Evolutionary conservation across 2,888 invertebrate genomes (phyloP), one percentile per base, ranked within the genome.

Genomic region (Amorpha juglandis): DNA sequence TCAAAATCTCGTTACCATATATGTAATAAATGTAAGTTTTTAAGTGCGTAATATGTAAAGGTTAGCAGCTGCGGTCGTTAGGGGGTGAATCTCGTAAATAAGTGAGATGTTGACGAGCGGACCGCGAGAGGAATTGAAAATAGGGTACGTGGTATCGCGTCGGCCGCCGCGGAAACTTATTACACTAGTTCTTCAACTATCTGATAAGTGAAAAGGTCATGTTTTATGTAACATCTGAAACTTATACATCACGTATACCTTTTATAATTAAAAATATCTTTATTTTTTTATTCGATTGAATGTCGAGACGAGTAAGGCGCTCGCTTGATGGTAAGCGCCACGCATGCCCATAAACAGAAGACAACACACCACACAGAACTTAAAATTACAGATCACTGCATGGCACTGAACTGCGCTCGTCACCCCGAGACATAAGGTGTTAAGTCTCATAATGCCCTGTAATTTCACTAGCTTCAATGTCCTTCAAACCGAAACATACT

Each of bases 101-200:
- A 92, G 89, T 91, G 83, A 89, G 88, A 87, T 88, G 89, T 89
- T 86, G 88, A 89, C 84, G 89, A 88, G 88, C 82, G 77, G 67
- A 53, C 70, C 84, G 87, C 82, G 84, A 51, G 69, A 72, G 68
- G 92, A 90, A 92, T 92, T 82, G 84, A 84, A 89, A 92, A 80
- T 77, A 79, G 79, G n/a, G 14, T 21, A 27, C 72, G 72, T 27
- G n/a, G 9, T 21, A 27, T 72, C n/a, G n/a, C n/a, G n/a, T n/a
- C n/a, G n/a, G 72, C 68, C 64, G 63, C 67, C 69, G 68, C 35
- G 42, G 19, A 38, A 38, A 51, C 48, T 62, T 42, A 38, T 42
- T 51, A 45, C 38, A 19, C 35, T 50, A 51, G 63, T 51, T 50
- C 16, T 51, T 51, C 35, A 48, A 35, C 16, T 4, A 48, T n/a